Evolutionary conservation across 2,888 invertebrate genomes (phyloP), one percentile per base, ranked within the genome.

Genomic region (Autographa gamma): DNA sequence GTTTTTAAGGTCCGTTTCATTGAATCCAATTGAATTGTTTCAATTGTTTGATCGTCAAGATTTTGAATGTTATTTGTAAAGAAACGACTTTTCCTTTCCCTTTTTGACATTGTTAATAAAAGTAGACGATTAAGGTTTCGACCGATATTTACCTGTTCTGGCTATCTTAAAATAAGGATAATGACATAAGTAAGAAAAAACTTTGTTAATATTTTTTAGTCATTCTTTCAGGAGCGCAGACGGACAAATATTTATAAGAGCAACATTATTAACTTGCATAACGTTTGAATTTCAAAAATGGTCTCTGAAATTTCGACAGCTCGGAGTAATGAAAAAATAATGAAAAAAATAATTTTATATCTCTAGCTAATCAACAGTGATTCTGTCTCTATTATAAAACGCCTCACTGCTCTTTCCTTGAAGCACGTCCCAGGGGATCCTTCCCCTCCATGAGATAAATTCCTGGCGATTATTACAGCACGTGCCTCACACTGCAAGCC

Each of bases 11-110:
- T 74, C 34, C 38, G 32, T 52, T 52, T 25, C 25, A 54, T 38
- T 60, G 18, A 59, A 32, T 69, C 48, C 16, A 25, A 69, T 63
- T 62, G 62, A 54, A 43, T 66, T 60, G 41, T 66, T 74, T 32
- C n/a, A n/a, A n/a, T n/a, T n/a, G n/a, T n/a, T n/a, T n/a, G 1
- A 52, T 66, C 56, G 11, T 43, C 41, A 43, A 14, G 63, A 64
- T 67, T 63, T 72, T 38, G 25, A 3, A 18, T 52, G n/a, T 18
- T 9, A 52, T 8, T 18, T n/a, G 52, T n/a, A 9, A 13, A 19
- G 19, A 54, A 18, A 54, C 19, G 0, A 0, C 11, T 8, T 8
- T 54, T 9, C 11, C 11, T 54, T 54, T 18, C 25, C 19, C 54
- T 3, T 19, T n/a, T n/a, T n/a, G n/a, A n/a, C n/a, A n/a, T n/a